Conservation (phyloP, 1,140 invertebrate species). For the Hyles vespertilio region DNA sequence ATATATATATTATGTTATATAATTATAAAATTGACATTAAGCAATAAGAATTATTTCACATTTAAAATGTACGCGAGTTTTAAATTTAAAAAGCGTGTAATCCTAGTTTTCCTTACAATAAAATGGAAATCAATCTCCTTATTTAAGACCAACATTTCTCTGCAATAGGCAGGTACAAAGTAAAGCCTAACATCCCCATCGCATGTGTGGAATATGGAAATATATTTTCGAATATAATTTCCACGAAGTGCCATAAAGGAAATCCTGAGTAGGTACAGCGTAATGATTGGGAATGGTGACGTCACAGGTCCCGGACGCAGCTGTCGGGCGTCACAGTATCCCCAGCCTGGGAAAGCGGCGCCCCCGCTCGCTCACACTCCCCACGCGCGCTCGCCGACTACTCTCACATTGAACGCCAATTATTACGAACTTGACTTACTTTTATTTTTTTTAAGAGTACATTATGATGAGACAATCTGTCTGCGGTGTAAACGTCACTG, state of each 20-base stretch:
- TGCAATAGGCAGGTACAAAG: too few species aligned
- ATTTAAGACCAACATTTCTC: too few species aligned
- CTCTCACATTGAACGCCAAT: conserved; percentile 34
- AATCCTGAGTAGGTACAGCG: conserved; percentile 26
- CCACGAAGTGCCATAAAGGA: conserved; percentile 24
- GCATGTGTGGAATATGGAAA: conserved; percentile 5
- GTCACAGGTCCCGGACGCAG: conserved; percentile 42
- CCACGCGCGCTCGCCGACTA: conserved; percentile 14
- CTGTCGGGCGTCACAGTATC: conserved; percentile 24
- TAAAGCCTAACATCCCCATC: too few species aligned
- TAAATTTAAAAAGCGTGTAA: too few species aligned
- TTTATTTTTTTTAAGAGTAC: conserved; percentile 20
- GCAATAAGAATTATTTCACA: too few species aligned
- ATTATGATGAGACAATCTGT: too few species aligned
- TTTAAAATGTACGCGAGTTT: too few species aligned
- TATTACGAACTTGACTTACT: conserved; percentile 40
- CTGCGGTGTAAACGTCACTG: too few species aligned
- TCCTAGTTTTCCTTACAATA: too few species aligned
- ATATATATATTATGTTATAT: too few species aligned
- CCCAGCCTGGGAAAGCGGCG: conserved; percentile 46
- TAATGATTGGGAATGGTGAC: conserved; percentile 27
- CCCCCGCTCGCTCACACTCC: conserved; percentile 28
- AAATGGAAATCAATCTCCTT: too few species aligned
- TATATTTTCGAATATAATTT: conserved; percentile 13
- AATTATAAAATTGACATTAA: too few species aligned